These are phyloP conservation scores for Goniozus legneri DNA, from an alignment of 1,140 invertebrate genomes.

Conservation along the genomic window DNA sequence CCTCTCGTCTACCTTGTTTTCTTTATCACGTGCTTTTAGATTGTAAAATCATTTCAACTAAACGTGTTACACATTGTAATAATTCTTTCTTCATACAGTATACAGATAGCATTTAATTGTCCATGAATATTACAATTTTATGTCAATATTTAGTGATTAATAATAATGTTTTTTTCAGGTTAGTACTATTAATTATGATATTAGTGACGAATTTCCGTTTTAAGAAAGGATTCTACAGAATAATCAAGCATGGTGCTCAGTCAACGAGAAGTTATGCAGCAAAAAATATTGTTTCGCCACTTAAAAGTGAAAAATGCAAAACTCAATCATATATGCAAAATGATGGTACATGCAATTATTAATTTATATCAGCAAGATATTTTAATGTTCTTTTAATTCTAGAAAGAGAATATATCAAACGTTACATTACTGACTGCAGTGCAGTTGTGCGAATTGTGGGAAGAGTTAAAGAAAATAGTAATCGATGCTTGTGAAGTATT, in stretches of 20 bases:
- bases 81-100: too few relatives aligned
- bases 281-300: constrained; percentile 11
- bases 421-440: constrained; percentile 10
- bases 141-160: too few relatives aligned
- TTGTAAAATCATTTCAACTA: too few relatives aligned
- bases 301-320: constrained; percentile 10
- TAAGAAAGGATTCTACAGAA: too few relatives aligned
- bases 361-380: neutral
- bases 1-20: too few relatives aligned
- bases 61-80: too few relatives aligned
- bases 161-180: too few relatives aligned
- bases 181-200: too few relatives aligned
- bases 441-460: constrained; percentile 18
- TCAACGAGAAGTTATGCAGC: neutral
- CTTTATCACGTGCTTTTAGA: too few relatives aligned
- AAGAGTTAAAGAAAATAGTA: constrained; percentile 10
- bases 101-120: too few relatives aligned
- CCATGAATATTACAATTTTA: too few relatives aligned
- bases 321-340: constrained; percentile 10
- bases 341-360: constrained; percentile 16
- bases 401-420: constrained; percentile 12
- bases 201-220: too few relatives aligned
- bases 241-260: constrained; percentile 6
- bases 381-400: neutral
- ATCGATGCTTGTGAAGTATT: constrained; percentile 9